A percentile compares a stretch with the other conserved stretches of the same genome.
phyloP scores from a whole-genome alignment of 2,113 vertebrate genomes.

The Picathartes gymnocephalus region DNA sequence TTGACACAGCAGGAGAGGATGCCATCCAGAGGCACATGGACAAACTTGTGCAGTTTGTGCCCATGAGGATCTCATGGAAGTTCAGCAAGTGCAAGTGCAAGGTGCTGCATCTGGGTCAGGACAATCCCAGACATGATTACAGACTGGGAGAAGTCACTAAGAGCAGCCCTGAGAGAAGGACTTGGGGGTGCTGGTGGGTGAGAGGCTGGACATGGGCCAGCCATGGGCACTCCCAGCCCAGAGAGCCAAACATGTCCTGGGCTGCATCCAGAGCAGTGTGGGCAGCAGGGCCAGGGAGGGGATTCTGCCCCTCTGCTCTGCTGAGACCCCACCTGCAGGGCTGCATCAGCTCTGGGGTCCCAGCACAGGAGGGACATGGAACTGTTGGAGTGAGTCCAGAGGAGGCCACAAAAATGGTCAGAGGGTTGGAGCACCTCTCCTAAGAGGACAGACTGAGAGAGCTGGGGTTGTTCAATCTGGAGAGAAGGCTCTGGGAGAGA shows the following conservation, averaged over 20 bases:
- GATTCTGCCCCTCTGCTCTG: neutral
- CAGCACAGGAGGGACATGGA: neutral
- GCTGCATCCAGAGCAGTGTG: neutral
- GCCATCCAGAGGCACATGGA: neutral
- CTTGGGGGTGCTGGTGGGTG: neutral
- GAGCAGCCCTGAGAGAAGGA: neutral
- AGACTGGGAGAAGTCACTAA: neutral
- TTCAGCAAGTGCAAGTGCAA: neutral
- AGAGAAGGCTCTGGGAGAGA: neutral
- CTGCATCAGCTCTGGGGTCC: neutral
- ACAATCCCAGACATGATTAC: neutral
- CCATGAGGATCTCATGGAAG: neutral
- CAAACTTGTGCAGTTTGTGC: neutral
- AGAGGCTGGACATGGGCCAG: neutral
- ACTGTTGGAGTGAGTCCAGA: rapidly evolving
- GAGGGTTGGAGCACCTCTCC: neutral
- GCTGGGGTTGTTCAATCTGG: neutral
- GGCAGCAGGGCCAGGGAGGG: neutral
- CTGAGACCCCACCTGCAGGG: neutral
- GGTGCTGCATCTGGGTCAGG: neutral
- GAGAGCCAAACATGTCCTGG: neutral
- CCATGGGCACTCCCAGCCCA: neutral
- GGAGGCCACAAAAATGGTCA: neutral
- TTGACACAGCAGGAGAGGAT: neutral
- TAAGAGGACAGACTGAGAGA: neutral